Base-by-base conservation (phyloP, 2,113 vertebrate species). In the Coturnix japonica region DNA sequence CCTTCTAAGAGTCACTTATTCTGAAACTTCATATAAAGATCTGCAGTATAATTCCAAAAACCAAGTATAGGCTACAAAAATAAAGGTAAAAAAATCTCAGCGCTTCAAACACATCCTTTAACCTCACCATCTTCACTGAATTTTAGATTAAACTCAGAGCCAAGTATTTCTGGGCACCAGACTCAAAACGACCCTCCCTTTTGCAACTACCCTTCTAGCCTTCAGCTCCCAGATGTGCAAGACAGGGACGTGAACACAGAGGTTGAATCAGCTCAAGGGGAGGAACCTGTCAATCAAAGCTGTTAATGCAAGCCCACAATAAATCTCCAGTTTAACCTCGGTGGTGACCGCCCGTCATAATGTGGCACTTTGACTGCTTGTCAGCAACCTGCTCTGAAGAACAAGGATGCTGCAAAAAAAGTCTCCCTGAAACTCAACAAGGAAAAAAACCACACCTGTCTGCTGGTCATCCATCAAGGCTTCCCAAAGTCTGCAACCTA, bases 251-350 rank as follows among this genome's bases (percentile, higher is more conserved):
- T 20, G 26, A 31, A 54, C 28, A 69, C 1, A 9, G 21, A 89
- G 37, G 53, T 33, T 46, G 78, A 89, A 89, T 37, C 26, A 71
- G 63, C 67, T 43, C 22, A 85, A 89, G 37, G 70, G 46, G 19
- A 14, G 43, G 56, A 81, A 73, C 47, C 14, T 93, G 93, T 76
- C 91, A 77, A n/a, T 96, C 97, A 92, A 75, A 84, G 51, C 7
- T 86, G 54, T 82, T 91, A 92, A 88, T 41, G 44, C 89, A 91
- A 89, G 85, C 73, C 63, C 74, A 44, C 67, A 69, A 30, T 44
- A 88, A 66, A 77, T 71, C 30, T 82, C 17, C 0, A 1, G 49
- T 71, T 91, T 90, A 82, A 96, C 91, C 95, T 94, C 57, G 77
- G 88, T 80, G 57, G 71, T 77, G 93, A 61, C 73, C 93, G 44